Percentiles rank a stretch among this genome's conserved stretches.
phyloP scores from a whole-genome alignment of 37 sponge, comb jelly and placozoan species.

The Amphimedon queenslandica region DNA sequence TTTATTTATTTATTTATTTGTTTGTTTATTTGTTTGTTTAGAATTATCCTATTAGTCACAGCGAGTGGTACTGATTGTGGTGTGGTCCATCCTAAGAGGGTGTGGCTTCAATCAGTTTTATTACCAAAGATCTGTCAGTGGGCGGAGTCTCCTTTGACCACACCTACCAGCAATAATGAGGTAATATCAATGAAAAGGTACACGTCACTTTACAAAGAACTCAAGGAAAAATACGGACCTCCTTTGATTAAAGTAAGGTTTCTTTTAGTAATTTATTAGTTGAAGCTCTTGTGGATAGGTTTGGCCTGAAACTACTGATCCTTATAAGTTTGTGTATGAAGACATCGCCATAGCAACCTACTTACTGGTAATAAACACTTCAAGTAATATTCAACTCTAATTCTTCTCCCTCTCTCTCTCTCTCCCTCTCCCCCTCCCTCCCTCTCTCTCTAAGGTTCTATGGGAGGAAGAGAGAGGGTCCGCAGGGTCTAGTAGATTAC shows the following conservation, averaged over 20 bases:
- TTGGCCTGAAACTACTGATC: conserved; percentile 94
- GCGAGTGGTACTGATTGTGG: too few species aligned
- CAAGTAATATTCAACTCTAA: too few species aligned
- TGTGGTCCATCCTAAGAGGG: conserved; percentile 31
- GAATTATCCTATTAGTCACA: neutral
- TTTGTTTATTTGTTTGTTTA: too few species aligned
- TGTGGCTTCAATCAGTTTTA: conserved; percentile 64
- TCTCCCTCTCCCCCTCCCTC: neutral
- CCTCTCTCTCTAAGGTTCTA: conserved; percentile 70
- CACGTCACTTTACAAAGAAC: conserved; percentile 36
- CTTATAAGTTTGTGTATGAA: conserved; percentile 95
- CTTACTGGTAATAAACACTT: conserved; percentile 83
- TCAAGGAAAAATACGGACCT: conserved; percentile 85
- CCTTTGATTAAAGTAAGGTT: conserved; percentile 54
- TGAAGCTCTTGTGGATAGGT: conserved; percentile 28
- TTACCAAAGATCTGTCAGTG: conserved; percentile 66
- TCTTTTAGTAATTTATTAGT: neutral
- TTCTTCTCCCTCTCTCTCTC: neutral
- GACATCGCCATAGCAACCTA: conserved; percentile 95
- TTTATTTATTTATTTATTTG: neutral
- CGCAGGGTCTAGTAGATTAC: conserved; percentile 29
- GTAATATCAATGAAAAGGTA: conserved; percentile 65
- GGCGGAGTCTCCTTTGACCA: conserved; percentile 15
- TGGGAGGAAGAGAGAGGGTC: conserved; percentile 87
- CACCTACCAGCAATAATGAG: neutral